Evolutionary conservation across 2,888 invertebrate genomes (phyloP), one percentile per base, ranked within the genome.

Genomic region (Habrosyne pyritoides): DNA sequence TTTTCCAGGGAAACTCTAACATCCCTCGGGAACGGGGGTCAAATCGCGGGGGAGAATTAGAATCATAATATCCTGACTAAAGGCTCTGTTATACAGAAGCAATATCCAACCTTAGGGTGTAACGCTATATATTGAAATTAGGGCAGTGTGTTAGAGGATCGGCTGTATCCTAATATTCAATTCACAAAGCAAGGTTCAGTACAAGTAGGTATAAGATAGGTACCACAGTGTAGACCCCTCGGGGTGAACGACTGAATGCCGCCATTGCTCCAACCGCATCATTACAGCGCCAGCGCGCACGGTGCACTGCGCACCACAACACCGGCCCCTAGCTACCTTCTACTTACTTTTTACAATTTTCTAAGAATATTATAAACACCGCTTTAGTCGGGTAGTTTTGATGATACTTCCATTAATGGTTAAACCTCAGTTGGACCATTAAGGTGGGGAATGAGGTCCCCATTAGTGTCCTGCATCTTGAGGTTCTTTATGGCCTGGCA

Each of bases 241-340:
- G 81, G 79, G 88, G 87, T 87, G 86, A 89, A 89, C 77, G 88
- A 83, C 87, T 83, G 71, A 42, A 65, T 61, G 59, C 67, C 60
- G 79, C 77, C 77, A 83, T 86, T 83, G 82, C 76, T 61, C 64
- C 77, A 67, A 88, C 88, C 88, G 79, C 88, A 87, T 84, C 85
- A 87, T 88, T 87, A 88, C 82, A 18, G 50, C 10, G 28, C 61
- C 68, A 18, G 28, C 61, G 69, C 66, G 64, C 71, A 58, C 53
- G 63, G 63, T 60, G 62, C 66, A 54, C 63, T 66, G 71, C 69
- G 61, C 54, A 51, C 59, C 61, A 63, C 56, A 60, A 52, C 59
- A 59, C 57, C 53, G 52, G 42, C 51, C 50, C 42, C 8, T 50
- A 50, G 28, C 22, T 47, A 21, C 47, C 47, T 47, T 22, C 47